Base-by-base conservation (phyloP, 2,888 invertebrate species). In the Megastigmus dorsalis region DNA sequence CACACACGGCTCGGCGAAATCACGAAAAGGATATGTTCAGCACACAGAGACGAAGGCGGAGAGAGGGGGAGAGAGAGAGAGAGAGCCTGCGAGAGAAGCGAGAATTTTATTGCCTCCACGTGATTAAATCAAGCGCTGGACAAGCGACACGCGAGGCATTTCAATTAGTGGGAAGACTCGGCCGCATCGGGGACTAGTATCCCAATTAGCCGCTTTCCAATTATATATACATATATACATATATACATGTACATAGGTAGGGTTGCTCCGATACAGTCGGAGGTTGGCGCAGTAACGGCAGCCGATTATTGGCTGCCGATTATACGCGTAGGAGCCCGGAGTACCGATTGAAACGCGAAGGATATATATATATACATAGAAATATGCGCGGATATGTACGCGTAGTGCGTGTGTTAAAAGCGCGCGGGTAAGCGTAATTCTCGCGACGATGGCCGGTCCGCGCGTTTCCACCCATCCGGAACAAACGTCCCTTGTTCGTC, bases 151-250 rank as follows among this genome's bases (percentile, higher is more conserved):
- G 71, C 70, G 71, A 62, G 48, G 65, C 75, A 43, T 75, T 75
- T 75, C 75, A 75, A 75, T 75, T 75, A 75, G 74, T 15, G 43
- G 15, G 20, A 18, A 15, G 28, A n/a, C 36, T 3, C 55, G 55
- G 45, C 1, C 18, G 18, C 45, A 13, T 30, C 30, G 15, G 20
- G 38, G 33, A 38, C 63, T 57, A 30, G 50, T 43, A 43, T 62
- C 60, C 71, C 73, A 73, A 73, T 73, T 73, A 73, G 73, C 33
- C 73, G 57, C 59, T 60, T 54, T 67, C 67, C 73, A 73, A 73
- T 73, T 73, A 73, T 67, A 55, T 41, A 36, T 33, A 23, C 23
- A 38, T 60, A 36, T 55, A 50, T 50, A 50, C 3, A 13, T 10
- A 41, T 41, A 10, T 41, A 13, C n/a, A 10, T 41, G 13, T 41